Evolutionary conservation across 2,113 vertebrate species (phyloP).

Genomic region (Toxostoma redivivum): DNA sequence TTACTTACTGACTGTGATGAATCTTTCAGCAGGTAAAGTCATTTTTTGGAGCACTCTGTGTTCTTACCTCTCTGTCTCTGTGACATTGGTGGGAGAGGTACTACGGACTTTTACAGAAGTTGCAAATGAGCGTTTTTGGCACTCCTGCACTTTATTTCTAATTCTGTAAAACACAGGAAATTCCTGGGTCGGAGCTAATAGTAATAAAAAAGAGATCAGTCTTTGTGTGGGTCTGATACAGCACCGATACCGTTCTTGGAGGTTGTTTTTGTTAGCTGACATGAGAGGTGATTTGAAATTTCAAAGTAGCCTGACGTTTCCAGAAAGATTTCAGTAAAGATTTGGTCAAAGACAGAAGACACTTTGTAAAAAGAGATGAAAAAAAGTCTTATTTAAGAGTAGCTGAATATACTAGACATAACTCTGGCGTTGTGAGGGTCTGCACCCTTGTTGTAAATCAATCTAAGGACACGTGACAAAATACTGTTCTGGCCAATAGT

Average conservation of each 20-base stretch:
- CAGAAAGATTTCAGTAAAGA: background rate
- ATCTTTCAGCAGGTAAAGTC: background rate
- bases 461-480: background rate
- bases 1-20: background rate
- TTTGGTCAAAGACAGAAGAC: background rate
- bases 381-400: background rate
- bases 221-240: background rate
- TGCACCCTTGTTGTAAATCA: background rate
- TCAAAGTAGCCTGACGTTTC: background rate
- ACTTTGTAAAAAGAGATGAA: background rate
- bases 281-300: background rate
- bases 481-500: background rate
- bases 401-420: background rate
- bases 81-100: background rate
- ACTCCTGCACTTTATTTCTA: background rate
- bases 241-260: background rate
- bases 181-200: background rate
- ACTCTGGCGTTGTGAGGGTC: background rate
- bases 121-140: background rate
- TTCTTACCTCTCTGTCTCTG: background rate
- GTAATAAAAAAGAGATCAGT: background rate
- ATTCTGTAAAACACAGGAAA: background rate
- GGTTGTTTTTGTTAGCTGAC: background rate
- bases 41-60: background rate
- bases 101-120: background rate